Evolutionary conservation across 2,797 vertebrate species (phyloP).

Genomic region (Helicolenus hilgendorfi): DNA sequence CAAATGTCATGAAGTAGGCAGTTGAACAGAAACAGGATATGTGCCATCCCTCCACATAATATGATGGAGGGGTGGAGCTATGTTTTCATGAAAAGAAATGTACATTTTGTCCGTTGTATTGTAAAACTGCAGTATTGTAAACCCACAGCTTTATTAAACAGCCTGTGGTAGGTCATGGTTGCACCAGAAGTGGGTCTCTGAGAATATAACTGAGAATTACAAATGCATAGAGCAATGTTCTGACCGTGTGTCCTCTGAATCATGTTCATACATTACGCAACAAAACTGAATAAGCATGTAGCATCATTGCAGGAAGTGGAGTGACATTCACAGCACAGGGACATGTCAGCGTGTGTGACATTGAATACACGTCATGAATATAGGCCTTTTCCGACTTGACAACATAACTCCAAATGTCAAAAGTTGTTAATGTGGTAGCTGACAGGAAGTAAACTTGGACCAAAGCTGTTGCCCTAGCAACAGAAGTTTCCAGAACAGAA

Average conservation of each 20-base stretch:
- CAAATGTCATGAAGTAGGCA: slow-evolving; percentile 53
- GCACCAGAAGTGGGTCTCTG: background rate
- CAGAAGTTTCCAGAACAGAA: no score
- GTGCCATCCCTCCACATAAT: background rate
- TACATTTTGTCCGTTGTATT: background rate
- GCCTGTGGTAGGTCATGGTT: background rate
- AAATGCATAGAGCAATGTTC: background rate
- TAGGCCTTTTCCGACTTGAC: no score
- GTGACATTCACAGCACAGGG: background rate
- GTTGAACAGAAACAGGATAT: background rate
- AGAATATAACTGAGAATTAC: background rate
- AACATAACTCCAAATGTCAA: no score
- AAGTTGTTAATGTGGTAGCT: no score
- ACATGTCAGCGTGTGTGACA: background rate
- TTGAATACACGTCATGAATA: no score
- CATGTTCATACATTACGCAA: background rate
- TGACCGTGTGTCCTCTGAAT: background rate
- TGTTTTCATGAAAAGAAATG: background rate
- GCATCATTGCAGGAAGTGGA: background rate
- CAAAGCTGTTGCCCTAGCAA: no score
- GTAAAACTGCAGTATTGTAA: background rate
- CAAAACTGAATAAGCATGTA: background rate
- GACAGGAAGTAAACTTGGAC: no score
- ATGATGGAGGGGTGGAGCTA: background rate
- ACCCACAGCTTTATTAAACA: background rate